phyloP scores from a whole-genome alignment of 2,888 invertebrate species.

The Kryphioiulus occultus region DNA sequence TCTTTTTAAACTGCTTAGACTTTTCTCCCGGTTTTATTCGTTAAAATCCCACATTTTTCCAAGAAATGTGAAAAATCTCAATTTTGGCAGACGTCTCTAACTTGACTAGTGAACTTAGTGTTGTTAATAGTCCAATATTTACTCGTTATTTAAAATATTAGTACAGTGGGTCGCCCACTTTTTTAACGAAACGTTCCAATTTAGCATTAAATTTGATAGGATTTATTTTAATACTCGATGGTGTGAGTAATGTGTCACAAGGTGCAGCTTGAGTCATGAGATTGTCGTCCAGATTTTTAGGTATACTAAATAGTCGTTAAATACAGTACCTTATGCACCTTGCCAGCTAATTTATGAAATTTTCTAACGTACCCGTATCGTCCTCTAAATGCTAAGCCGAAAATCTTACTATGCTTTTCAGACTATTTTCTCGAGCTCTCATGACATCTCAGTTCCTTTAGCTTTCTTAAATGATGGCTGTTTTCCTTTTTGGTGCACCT shows the following conservation, averaged over 20 bases:
- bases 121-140: not conserved
- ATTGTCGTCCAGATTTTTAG: not conserved
- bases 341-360: no score
- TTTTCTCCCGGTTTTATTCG: not conserved
- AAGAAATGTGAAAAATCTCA: not conserved
- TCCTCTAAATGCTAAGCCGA: no score
- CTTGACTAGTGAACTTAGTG: not conserved
- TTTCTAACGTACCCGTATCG: no score
- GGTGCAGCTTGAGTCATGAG: not conserved
- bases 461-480: not conserved
- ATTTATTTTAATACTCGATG: conserved; percentile 23
- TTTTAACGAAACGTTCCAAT: not conserved
- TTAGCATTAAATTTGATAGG: not conserved
- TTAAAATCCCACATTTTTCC: not conserved
- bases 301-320: not conserved
- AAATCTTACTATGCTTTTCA: no score
- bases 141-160: conserved; percentile 21
- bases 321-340: not conserved
- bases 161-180: not conserved
- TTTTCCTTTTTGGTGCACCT: not conserved
- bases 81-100: not conserved
- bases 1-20: not conserved
- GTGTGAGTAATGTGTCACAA: not conserved
- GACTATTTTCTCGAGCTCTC: no score
- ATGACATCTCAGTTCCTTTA: not conserved